Conservation (phyloP, 2,113 vertebrate species). For the Ammospiza nelsoni region DNA sequence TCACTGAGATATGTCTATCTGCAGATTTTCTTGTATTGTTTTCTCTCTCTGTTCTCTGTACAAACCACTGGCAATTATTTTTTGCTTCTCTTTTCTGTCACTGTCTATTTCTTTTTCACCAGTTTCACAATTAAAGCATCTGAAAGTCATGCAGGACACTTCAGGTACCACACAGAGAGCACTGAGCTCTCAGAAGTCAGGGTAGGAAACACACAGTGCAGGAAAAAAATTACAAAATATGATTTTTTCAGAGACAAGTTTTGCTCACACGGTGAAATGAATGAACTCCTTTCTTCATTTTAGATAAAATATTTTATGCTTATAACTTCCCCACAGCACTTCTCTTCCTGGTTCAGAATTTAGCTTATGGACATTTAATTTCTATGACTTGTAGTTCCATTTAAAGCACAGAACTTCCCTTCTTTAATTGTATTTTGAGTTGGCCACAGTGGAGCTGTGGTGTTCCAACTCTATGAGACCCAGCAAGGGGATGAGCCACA, state of each 20-base stretch:
- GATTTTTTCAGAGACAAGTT: not conserved
- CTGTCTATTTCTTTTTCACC: not conserved
- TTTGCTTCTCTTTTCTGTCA: not conserved
- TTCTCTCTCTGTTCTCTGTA: not conserved
- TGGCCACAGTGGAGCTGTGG: not conserved
- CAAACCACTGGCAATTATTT: not conserved
- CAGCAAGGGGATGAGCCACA: not conserved
- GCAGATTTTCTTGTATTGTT: not conserved
- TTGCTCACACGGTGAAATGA: not conserved
- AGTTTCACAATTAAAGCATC: not conserved
- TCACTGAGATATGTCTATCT: not conserved
- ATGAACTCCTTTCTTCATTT: not conserved
- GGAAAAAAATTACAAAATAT: not conserved
- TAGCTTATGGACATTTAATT: not conserved
- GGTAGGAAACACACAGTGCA: not conserved
- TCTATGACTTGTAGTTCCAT: not conserved
- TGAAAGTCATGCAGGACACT: not conserved
- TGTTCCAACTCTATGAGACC: not conserved
- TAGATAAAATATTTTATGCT: not conserved
- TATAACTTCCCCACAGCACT: not conserved
- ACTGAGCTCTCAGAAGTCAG: not conserved
- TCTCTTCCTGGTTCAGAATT: not conserved
- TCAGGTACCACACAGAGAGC: not conserved
- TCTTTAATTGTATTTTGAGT: not conserved
- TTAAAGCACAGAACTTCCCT: not conserved